phyloP scores from a whole-genome alignment of 2,888 invertebrate species.

The Stratiomys singularior region DNA sequence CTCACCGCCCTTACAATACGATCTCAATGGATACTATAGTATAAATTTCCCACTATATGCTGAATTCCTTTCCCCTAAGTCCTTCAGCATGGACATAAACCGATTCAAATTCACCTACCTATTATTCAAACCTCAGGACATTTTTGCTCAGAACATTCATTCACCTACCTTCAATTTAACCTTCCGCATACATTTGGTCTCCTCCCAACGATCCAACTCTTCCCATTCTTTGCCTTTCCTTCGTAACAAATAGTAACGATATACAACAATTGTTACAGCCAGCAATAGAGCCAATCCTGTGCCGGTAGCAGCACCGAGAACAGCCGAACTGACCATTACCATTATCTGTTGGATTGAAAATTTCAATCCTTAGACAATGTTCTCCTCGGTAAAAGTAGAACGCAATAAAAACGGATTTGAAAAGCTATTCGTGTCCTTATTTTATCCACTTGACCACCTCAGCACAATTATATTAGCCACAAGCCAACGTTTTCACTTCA shows the following conservation, averaged over 20 bases:
- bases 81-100: constrained; percentile 17
- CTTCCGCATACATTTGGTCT: constrained; percentile 64
- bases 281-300: constrained; percentile 73
- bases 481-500: too few relatives aligned
- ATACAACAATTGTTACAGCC: constrained; percentile 74
- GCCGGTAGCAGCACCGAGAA: constrained; percentile 74
- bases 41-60: too few relatives aligned
- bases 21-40: too few relatives aligned
- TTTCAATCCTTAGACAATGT: too few relatives aligned
- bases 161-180: constrained; percentile 62
- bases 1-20: too few relatives aligned
- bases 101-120: constrained; percentile 35
- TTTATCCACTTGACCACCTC: too few relatives aligned
- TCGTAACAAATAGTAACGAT: constrained; percentile 72
- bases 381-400: too few relatives aligned
- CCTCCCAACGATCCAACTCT: constrained; percentile 68
- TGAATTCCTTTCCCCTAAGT: background rate
- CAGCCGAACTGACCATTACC: constrained; percentile 74
- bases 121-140: constrained; percentile 2
- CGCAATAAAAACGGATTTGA: too few relatives aligned
- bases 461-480: too few relatives aligned
- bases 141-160: background rate
- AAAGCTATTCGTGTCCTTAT: too few relatives aligned
- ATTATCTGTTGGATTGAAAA: constrained; percentile 52
- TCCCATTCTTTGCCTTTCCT: constrained; percentile 73